Base-by-base conservation (phyloP, 2,797 vertebrate species). In the Margarornis squamiger region DNA sequence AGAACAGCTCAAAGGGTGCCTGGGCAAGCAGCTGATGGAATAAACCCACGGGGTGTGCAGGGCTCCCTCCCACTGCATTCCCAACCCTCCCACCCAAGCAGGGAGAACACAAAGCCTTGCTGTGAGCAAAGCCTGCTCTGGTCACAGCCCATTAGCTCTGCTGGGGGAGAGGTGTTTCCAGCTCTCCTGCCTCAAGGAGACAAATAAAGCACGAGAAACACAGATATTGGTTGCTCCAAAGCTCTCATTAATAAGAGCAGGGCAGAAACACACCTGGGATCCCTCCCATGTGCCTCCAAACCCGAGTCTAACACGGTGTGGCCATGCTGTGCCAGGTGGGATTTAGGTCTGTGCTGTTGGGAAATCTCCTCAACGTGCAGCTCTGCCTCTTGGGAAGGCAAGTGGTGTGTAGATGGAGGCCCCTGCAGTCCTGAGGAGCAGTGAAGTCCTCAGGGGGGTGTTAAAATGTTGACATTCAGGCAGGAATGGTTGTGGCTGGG, bases 141-240 rank as follows among this genome's bases (percentile, higher is more conserved):
- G 46, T 80, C 73, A 59, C 72, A 86, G 65, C 72, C 89, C 70
- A 39, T 79, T 76, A 61, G 15, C 68, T 81, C 72, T 58, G 39
- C 55, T 5, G 27, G 19, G 8, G 38, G 13, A 36, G 87, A 59
- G 67, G 55, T 45, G 65, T 55, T 86, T 68, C 68, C 74, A 74
- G 57, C 39, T 38, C 19, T 36, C 41, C 70, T 55, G 65, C 38
- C 78, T 14, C 17, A 7, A 24, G 48, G 22, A 82, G n/a, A 48
- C 36, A 38, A 16, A 15, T 1, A 15, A 18, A 39, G n/a, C 41
- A 2, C 17, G 23, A 71, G 29, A 36, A 63, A 49, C 0, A 1
- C 3, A 43, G 59, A 14, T 75, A 78, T n/a, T 21, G 36, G 46
- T 66, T 43, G 27, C 48, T 70, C 62, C 12, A 10, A 24, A 46